Evolutionary conservation across 2,888 invertebrate species (phyloP), one percentile per base, ranked within the genome.

Genomic region (Aphidius colemani): DNA sequence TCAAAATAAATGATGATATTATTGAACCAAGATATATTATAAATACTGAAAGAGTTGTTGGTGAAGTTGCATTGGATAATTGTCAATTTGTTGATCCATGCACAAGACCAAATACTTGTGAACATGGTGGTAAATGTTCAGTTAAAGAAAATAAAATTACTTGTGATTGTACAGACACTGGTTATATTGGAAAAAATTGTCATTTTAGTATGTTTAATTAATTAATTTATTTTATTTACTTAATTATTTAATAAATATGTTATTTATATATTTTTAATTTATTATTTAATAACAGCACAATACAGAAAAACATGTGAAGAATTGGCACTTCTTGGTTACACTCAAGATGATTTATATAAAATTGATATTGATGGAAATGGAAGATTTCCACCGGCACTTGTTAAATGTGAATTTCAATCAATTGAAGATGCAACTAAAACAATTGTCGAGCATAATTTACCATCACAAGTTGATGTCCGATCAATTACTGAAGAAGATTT

Each of bases 321-420:
- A 76, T 80, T 96, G 64, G 95, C 95, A 0, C 85, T 96, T 7
- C 84, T 95, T 11, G 96, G 96, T 0, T 93, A 93, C 75, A 94
- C 92, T 0, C 89, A 93, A 71, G 94, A 95, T 46, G 95, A 95
- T 72, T 94, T 95, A 0, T 96, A 95, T 79, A 88, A 92, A 53
- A 95, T 96, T 72, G 96, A 97, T 77, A 94, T 96, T 61, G 96
- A 97, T 77, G 95, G 96, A 0, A 95, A 95, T 77, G 96, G 96
- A 0, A 89, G 92, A 64, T 93, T 95, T 77, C 94, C 95, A 4
- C 96, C 96, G 0, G 94, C 95, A 0, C 90, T 94, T 75, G 96
- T 96, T 0, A 91, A 94, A 74, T 97, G 96, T 79, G 93, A 95
- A 78, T 96, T 96, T 78, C 94, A 94, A 77, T 91, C 91, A 50